phyloP scores from a whole-genome alignment of 2,113 vertebrate species.

The Amphilophus citrinellus region DNA sequence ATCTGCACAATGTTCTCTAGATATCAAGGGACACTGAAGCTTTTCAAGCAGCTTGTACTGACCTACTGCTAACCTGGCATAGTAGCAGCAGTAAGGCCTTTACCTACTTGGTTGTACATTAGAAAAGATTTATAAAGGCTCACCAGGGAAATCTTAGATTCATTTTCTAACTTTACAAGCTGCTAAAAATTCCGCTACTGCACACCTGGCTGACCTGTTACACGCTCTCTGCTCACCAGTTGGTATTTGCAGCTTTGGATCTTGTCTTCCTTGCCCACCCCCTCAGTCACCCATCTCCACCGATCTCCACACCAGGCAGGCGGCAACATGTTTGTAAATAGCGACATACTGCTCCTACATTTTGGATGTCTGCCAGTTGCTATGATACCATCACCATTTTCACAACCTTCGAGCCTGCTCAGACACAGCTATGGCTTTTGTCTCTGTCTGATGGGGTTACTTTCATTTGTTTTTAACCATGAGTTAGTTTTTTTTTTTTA shows the following conservation, averaged over 20 bases:
- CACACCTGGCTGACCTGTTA: slow-evolving; percentile 38
- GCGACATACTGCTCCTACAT: slow-evolving; percentile 26
- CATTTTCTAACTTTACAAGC: slow-evolving; percentile 1
- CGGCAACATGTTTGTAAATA: slow-evolving; percentile 19
- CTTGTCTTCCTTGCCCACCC: not conserved
- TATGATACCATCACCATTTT: slow-evolving; percentile 53
- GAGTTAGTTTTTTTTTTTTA: not conserved
- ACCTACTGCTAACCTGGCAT: not conserved
- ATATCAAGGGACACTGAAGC: not conserved
- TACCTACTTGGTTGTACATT: slow-evolving; percentile 24
- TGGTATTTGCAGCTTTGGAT: slow-evolving; percentile 22
- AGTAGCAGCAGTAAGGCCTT: slow-evolving; percentile 7
- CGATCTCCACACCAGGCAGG: not conserved
- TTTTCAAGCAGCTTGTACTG: not conserved
- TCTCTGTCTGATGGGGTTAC: not conserved
- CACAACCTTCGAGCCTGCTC: slow-evolving; percentile 18
- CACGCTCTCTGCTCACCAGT: not conserved
- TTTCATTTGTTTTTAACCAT: slow-evolving; percentile 33
- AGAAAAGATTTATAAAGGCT: slow-evolving; percentile 10
- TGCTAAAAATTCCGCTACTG: slow-evolving; percentile 10
- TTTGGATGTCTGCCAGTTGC: slow-evolving; percentile 59
- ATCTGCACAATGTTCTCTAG: not conserved
- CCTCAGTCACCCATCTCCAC: slow-evolving; percentile 2
- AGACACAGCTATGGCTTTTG: slow-evolving; percentile 6
- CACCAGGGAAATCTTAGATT: slow-evolving; percentile 18